Evolutionary conservation across 2,113 vertebrate genomes (phyloP).

Genomic region (Romanogobio albipinnatus): DNA sequence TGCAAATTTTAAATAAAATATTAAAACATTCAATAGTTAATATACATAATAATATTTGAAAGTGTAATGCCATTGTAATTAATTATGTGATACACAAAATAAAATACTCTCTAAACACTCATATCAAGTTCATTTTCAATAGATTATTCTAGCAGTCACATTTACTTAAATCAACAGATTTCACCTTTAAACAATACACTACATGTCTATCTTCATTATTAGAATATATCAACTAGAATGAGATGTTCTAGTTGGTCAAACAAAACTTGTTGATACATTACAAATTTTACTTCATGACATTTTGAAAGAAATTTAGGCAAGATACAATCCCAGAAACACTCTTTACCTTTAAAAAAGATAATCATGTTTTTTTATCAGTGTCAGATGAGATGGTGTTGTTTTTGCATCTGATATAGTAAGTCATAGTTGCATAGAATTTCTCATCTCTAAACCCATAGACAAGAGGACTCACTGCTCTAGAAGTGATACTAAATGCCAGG

Average conservation of each 20-base stretch:
- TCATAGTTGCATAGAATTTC: slow-evolving; percentile 39
- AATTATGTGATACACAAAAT: background rate
- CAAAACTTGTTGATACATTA: background rate
- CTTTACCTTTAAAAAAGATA: background rate
- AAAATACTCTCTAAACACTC: background rate
- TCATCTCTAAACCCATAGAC: slow-evolving; percentile 65
- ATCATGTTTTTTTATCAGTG: background rate
- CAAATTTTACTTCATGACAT: background rate
- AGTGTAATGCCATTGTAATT: background rate
- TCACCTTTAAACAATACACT: too few species aligned
- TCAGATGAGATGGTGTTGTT: slow-evolving; percentile 37
- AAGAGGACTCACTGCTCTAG: slow-evolving; percentile 60
- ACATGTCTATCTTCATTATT: background rate
- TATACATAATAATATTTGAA: background rate
- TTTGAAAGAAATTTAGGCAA: background rate
- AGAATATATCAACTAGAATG: too few species aligned
- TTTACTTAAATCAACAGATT: too few species aligned
- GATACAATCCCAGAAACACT: too few species aligned
- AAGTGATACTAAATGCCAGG: slow-evolving; percentile 56
- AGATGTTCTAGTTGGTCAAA: too few species aligned
- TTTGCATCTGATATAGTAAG: slow-evolving; percentile 49
- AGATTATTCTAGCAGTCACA: too few species aligned
- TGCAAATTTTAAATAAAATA: background rate
- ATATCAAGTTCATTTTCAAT: too few species aligned
- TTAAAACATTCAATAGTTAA: background rate